Base-by-base conservation (phyloP, 2,797 vertebrate genomes). In the Sebastes hopkinsi region DNA sequence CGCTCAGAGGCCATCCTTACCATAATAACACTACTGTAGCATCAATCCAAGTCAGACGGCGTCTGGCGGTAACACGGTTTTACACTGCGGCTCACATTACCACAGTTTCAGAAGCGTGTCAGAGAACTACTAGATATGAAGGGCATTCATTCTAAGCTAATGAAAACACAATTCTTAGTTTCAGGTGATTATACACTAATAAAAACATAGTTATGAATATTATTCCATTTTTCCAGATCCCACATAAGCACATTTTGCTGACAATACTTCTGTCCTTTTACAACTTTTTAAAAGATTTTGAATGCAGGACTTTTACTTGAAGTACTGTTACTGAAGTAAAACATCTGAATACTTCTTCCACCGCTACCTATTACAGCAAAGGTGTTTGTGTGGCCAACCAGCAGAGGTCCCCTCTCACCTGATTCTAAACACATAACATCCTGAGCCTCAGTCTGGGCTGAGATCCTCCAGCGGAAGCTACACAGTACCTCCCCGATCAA, bases 401-500 rank as follows among this genome's bases (percentile, higher is more conserved):
- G 79, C 60, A 52, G 60, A 75, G 67, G 67, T 69, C 30, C 29
- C 13, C 42, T 68, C 56, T 71, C n/a, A 72, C 36, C 36, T 62
- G 36, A 23, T 77, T 73, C 56, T 5, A 29, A 61, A 34, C 67
- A 46, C 54, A 14, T 30, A 42, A 77, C 23, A 27, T 14, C 14
- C 30, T 64, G 18, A 64, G 13, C 42, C 42, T 46, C 42, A 46
- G 3, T 46, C 14, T 46, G 14, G 42, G 42, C 42, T 1, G 42
- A 46, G 42, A 72, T 76, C 66, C 67, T 79, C 52, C 22, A 12
- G 18, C 4, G 13, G n/a, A 71, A 69, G 52, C 67, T 69, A 32
- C 10, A 32, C 32, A 29, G 18, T 9, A 61, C 32, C 52, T 75
- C 23, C 25, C 52, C 54, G 32, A 80, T 88, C 77, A 86, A 86